Base-by-base conservation (phyloP, 2,888 invertebrate genomes). In the Catonia carolina region DNA sequence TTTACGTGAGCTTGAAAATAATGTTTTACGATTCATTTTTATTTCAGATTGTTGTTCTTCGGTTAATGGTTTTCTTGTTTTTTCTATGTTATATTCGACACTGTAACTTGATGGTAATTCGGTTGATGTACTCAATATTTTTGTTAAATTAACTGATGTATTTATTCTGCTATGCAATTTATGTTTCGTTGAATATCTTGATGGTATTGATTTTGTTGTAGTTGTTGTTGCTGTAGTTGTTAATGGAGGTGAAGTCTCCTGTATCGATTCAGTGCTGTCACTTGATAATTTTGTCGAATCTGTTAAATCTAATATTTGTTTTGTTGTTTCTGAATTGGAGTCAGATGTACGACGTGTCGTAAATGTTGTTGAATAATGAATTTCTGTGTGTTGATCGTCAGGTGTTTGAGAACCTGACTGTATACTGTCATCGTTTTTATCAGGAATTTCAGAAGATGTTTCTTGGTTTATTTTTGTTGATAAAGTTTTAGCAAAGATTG, bases 1-100 rank as follows among this genome's bases (percentile, higher is more conserved):
- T 52, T 61, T 53, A 17, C 61, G 53, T n/a, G 64, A 57, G 56
- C 56, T 62, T 27, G 63, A 61, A 55, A 64, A 63, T 41, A 63
- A 53, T 37, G 42, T 59, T 55, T 62, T 63, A 27, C 64, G 53
- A 41, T 62, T 63, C n/a, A 45, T 6, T 7, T 3, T 23, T 14
- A 27, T 27, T 45, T 45, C 27, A 1, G 20, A 12, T 17, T 22
- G 41, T 50, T 36, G 42, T 22, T 51, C 31, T 42, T 14, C 27
- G 2, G 45, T 17, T 37, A 60, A 61, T 31, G 59, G 53, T 37
- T 48, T 37, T 31, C 39, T 58, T 20, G 42, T 53, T 55, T 54
- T 59, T n/a, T 45, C 6, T 14, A 7, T 27, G 1, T 22, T 45
- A 15, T 45, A 45, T 18, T 20, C 22, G 14, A 22, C 22, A 27